Evolutionary conservation across 1,140 invertebrate species (phyloP), one percentile per base, ranked within the genome.

Genomic region (Orussus abietinus): DNA sequence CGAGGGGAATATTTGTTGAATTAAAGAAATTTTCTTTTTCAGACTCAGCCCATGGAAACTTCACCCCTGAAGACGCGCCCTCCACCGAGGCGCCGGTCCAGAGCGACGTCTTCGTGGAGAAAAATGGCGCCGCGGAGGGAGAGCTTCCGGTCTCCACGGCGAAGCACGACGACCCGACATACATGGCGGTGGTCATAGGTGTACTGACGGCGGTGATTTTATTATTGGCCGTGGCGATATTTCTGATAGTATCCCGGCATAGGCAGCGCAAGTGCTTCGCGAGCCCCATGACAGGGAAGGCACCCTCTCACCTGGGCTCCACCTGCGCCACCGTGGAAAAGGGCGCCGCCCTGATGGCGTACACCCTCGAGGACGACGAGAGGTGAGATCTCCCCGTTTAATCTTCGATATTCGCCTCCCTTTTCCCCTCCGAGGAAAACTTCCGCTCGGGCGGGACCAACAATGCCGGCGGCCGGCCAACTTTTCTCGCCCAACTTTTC

Each of bases 171-270:
- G 84, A 86, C 46, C 80, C 86, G 5, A 77, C 84, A 2, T 85
- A 87, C 69, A 82, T 92, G 74, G 88, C 86, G 4, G 78, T 92
- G 42, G 83, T 90, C 30, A 85, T 92, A 33, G 86, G 88, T 2
- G 83, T 88, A 0, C 69, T 92, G 22, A 84, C 83, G 10, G 85
- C 85, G 1, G 79, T 91, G 10, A 86, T 90, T 31, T 76, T 91
- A 20, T 62, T 89, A 0, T 62, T 88, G 7, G 82, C 79, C 2
- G 80, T 83, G 0, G 80, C 84, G 12, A 85, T 90, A 52, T 83
- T 88, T 64, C 73, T 90, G 25, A 83, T 90, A 51, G 78, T 91
- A 20, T 81, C 84, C 39, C 77, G 88, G 11, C 83, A 89, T 57
- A 75, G 85, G 36, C 82, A 86, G 47, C 79, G 86, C 44, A 92